Evolutionary conservation across 2,888 invertebrate genomes (phyloP), one percentile per base, ranked within the genome.

Genomic region (Eilema sororculum): DNA sequence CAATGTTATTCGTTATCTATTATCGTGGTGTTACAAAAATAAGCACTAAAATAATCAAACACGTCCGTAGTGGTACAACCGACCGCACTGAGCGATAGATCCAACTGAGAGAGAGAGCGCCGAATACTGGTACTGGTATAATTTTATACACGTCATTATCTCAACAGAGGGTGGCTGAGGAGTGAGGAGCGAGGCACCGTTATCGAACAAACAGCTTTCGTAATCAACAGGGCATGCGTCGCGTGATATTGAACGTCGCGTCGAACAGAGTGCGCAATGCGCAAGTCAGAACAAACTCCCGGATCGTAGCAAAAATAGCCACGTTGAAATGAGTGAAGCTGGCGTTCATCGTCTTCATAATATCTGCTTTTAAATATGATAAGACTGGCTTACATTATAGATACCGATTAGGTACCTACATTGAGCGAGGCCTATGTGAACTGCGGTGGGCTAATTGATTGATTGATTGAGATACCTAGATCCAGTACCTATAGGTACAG

Each of bases 281-380:
- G 52, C 64, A 52, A 20, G 41, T 28, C 52, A 28, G 2, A 30
- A 12, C 28, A 2, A 25, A 28, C 28, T 52, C 41, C n/a, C 16
- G 16, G 63, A 63, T 68, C 64, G 16, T 52, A 64, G 52, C 69
- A 28, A 52, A 59, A 69, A 69, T 69, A 64, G 57, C 64, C n/a
- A 33, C 46, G 62, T 58, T 24, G 28, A 16, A 22, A 20, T 59
- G 20, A 63, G 24, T 24, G 28, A 58, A 28, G 16, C 28, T 16
- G 16, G 12, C 37, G n/a, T n/a, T n/a, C n/a, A n/a, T n/a, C n/a
- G n/a, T n/a, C n/a, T n/a, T n/a, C n/a, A n/a, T n/a, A n/a, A n/a
- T n/a, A n/a, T n/a, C n/a, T n/a, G n/a, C n/a, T n/a, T n/a, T n/a
- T n/a, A n/a, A n/a, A n/a, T n/a, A n/a, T n/a, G n/a, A n/a, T n/a